Evolutionary conservation across 1,140 invertebrate genomes (phyloP), one percentile per base, ranked within the genome.

Genomic region (Bicyclus anynana): DNA sequence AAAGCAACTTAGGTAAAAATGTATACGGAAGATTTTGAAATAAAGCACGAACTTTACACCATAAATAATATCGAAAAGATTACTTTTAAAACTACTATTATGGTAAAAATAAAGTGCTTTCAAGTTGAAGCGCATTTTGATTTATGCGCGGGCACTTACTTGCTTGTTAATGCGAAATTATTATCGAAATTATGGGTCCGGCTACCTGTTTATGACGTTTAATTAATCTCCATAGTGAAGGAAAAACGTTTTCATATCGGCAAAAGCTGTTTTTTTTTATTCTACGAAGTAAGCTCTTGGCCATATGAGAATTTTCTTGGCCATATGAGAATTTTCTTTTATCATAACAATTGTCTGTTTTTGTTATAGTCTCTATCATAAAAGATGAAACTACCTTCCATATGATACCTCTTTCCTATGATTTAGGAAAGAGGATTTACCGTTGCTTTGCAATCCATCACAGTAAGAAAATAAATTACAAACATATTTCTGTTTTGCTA

Each of bases 31-130:
- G 13, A 16, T 17, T 40, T 5, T 14, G 37, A 40, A 40, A 17
- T 17, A 40, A 40, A 12, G 37, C 37, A 14, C 16, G 37, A 40
- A 3, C 5, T 40, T 40, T 10, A 17, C 13, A 9, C 37, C 37
- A 40, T 40, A 40, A 40, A 40, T 35, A 35, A 12, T 40, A 40
- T 14, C 13, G 17, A 17, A 17, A 17, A 40, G 16, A 40, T 40
- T 40, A 40, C 13, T 14, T 40, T 1, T 14, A 6, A 40, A 40
- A 40, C 37, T 40, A 40, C 37, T 40, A 33, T 14, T 16, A 40
- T 16, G 37, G 37, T 17, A 40, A 40, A 40, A 40, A 40, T 40
- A 16, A 40, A 40, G 37, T 9, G 37, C 37, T 40, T 40, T 17
- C 14, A 40, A 40, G 37, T 40, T 14, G 37, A 17, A 40, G 16